phyloP scores from a whole-genome alignment of 2,888 invertebrate genomes.

The Caradrina kadenii region DNA sequence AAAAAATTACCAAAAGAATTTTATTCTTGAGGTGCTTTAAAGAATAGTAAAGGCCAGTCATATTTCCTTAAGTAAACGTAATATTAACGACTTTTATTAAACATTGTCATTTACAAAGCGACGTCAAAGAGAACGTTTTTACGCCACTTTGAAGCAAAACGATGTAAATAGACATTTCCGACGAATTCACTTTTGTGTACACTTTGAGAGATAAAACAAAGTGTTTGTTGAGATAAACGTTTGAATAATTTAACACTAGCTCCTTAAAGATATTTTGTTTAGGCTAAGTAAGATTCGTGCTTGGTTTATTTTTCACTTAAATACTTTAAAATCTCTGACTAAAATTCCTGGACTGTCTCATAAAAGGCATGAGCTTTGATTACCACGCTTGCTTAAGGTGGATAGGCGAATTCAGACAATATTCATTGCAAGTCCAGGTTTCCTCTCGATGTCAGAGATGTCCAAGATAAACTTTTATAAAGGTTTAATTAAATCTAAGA shows the following conservation, averaged over 20 bases:
- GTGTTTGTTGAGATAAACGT: constrained; percentile 28
- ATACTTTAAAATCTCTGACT: too few species aligned
- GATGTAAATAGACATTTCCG: constrained; percentile 35
- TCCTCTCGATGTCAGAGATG: too few species aligned
- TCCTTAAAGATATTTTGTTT: not conserved
- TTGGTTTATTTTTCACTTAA: not conserved
- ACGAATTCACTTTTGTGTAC: constrained; percentile 16
- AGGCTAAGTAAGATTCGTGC: not conserved
- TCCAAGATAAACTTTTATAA: too few species aligned
- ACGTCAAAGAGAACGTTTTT: constrained; percentile 40
- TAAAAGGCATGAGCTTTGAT: too few species aligned
- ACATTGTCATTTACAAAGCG: constrained; percentile 1
- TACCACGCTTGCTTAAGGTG: too few species aligned
- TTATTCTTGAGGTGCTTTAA: not conserved
- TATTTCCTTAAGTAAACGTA: not conserved
- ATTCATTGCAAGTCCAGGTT: too few species aligned
- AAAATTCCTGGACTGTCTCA: too few species aligned
- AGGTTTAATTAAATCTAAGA: too few species aligned
- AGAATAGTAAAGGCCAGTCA: not conserved
- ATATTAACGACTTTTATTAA: not conserved
- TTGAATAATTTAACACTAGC: constrained; percentile 19
- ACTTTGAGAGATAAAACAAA: constrained; percentile 24
- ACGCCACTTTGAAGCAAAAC: constrained; percentile 28
- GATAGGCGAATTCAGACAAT: too few species aligned
- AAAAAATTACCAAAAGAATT: too few species aligned